These are phyloP conservation scores for Stenodema calcarata DNA, from an alignment of 2,888 invertebrate species.

Conservation along the genomic window DNA sequence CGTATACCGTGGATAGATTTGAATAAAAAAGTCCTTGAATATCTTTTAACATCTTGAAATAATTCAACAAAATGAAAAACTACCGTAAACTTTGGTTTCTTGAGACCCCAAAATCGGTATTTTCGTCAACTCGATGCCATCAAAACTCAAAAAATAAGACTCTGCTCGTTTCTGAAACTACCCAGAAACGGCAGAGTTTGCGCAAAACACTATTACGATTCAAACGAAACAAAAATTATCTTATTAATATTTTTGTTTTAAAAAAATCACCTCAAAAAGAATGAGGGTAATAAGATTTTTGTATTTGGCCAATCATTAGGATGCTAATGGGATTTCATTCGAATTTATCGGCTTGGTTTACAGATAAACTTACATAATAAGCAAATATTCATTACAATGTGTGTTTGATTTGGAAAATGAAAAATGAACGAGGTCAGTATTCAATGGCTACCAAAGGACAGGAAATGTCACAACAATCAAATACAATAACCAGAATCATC, in stretches of 20 bases:
- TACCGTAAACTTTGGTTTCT: too few species aligned
- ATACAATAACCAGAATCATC: too few species aligned
- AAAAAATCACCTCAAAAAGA: neutral
- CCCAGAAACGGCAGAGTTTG: neutral
- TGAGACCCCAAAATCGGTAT: neutral
- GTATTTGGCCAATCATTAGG: neutral
- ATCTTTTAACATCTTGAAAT: too few species aligned
- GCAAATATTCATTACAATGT: too few species aligned
- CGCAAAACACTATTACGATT: neutral
- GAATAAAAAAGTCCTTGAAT: too few species aligned
- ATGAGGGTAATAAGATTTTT: constrained; percentile 10
- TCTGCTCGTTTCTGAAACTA: neutral
- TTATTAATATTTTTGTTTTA: neutral
- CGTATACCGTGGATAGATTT: too few species aligned
- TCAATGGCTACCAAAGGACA: too few species aligned
- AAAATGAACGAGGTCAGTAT: too few species aligned
- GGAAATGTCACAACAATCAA: too few species aligned
- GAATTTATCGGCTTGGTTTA: neutral
- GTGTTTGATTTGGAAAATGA: too few species aligned
- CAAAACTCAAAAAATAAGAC: constrained; percentile 3
- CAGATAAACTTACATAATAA: too few species aligned
- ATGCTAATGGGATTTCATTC: neutral
- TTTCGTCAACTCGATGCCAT: neutral
- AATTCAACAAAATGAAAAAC: too few species aligned
- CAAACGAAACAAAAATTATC: neutral